phyloP scores from a whole-genome alignment of 2,888 invertebrate species.

The Microdon myrmicae region DNA sequence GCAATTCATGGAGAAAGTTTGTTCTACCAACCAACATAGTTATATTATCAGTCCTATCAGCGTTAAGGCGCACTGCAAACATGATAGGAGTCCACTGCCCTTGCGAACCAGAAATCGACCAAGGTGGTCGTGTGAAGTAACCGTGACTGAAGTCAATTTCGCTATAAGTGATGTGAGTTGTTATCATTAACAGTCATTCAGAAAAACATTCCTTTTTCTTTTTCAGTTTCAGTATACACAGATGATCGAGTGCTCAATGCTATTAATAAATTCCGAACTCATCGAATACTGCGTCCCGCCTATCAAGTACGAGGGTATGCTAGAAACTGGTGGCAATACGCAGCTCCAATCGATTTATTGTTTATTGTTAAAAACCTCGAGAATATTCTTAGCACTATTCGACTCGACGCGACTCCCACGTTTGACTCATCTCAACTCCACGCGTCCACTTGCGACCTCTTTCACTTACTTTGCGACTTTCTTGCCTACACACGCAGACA shows the following conservation, averaged over 20 bases:
- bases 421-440: too few species aligned
- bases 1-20: conserved; percentile 67
- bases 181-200: too few species aligned
- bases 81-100: conserved; percentile 88
- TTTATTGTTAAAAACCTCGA: too few species aligned
- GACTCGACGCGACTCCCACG: too few species aligned
- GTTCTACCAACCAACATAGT: conserved; percentile 70
- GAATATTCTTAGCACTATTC: too few species aligned
- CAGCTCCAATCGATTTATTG: too few species aligned
- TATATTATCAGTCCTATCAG: conserved; percentile 87
- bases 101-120: conserved; percentile 83
- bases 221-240: conserved; percentile 82
- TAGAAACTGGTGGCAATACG: conserved; percentile 84
- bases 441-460: too few species aligned
- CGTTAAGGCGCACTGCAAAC: conserved; percentile 86
- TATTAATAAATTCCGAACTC: conserved; percentile 78
- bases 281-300: conserved; percentile 82
- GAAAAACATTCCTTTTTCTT: too few species aligned
- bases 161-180: conserved; percentile 78
- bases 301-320: conserved; percentile 72
- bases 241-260: conserved; percentile 79
- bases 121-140: conserved; percentile 84
- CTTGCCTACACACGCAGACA: too few species aligned
- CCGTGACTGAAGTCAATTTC: conserved; percentile 83
- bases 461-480: too few species aligned